Conservation (phyloP, 2,888 invertebrate species). For the Lamproptera curius region DNA sequence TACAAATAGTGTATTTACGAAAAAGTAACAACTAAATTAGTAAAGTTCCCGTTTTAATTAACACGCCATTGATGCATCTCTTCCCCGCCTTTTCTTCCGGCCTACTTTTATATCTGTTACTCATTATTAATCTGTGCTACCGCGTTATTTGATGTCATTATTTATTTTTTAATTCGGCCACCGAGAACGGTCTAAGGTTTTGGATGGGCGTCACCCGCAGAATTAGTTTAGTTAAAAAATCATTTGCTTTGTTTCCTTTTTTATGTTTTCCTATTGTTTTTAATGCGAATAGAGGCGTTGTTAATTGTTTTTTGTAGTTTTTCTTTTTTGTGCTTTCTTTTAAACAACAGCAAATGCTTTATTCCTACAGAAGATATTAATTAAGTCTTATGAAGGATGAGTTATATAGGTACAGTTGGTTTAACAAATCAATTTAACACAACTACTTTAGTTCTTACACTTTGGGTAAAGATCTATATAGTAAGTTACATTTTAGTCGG, state of each 20-base stretch:
- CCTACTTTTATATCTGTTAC: conserved; percentile 27
- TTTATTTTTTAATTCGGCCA: conserved; percentile 40
- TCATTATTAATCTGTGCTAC: conserved; percentile 45
- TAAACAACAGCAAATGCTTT: not conserved
- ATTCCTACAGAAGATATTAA: not conserved
- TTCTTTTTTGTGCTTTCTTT: not conserved
- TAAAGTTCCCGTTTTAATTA: conserved; percentile 19
- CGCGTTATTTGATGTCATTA: conserved; percentile 48
- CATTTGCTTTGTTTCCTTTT: conserved; percentile 4
- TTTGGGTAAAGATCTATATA: too few relatives aligned
- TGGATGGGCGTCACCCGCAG: conserved; percentile 2
- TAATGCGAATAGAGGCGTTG: not conserved
- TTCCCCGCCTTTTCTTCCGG: conserved; percentile 27
- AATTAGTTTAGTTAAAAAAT: conserved; percentile 19
- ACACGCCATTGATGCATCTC: conserved; percentile 26
- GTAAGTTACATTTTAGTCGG: too few relatives aligned
- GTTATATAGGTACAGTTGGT: not conserved
- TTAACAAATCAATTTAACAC: not conserved
- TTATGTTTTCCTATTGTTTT: not conserved
- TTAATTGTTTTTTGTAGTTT: not conserved
- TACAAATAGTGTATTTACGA: too few relatives aligned
- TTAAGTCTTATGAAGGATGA: not conserved
- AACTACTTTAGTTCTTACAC: too few relatives aligned
- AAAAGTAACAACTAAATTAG: too few relatives aligned
- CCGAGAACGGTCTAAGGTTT: not conserved